A percentile compares a stretch with the other conserved stretches of the same genome.
Conservation (phyloP, 2,797 vertebrate species). For the Phalanger gymnotis region DNA sequence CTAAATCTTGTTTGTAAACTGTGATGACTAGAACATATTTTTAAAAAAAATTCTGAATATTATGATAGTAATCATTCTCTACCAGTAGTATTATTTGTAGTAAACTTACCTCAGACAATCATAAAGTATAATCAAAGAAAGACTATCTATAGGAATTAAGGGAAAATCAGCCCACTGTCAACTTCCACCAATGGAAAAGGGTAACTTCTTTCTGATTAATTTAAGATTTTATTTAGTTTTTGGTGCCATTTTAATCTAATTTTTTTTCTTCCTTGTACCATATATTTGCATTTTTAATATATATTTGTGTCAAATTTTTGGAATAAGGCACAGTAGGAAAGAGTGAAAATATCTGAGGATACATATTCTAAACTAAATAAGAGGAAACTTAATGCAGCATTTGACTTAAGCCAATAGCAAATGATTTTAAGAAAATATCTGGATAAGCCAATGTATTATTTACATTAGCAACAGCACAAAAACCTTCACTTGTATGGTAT, state of each 20-base stretch:
- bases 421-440: conserved; percentile 12
- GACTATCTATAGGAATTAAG: conserved; percentile 12
- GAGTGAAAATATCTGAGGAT: background rate
- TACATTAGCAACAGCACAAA: background rate
- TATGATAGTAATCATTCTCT: background rate
- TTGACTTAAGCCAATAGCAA: background rate
- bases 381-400: background rate
- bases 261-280: background rate
- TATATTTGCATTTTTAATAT: background rate
- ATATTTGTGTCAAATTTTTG: background rate
- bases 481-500: background rate
- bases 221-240: conserved; percentile 25
- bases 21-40: background rate
- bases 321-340: background rate
- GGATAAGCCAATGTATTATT: background rate
- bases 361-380: conserved; percentile 10
- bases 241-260: background rate
- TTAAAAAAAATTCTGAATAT: background rate
- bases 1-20: background rate
- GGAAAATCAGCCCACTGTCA: background rate
- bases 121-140: conserved; percentile 20
- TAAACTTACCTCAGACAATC: background rate
- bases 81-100: background rate
- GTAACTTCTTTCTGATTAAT: conserved; percentile 9
- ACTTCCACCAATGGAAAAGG: background rate